Conservation (phyloP, 2,113 vertebrate species). For the Passer domesticus region DNA sequence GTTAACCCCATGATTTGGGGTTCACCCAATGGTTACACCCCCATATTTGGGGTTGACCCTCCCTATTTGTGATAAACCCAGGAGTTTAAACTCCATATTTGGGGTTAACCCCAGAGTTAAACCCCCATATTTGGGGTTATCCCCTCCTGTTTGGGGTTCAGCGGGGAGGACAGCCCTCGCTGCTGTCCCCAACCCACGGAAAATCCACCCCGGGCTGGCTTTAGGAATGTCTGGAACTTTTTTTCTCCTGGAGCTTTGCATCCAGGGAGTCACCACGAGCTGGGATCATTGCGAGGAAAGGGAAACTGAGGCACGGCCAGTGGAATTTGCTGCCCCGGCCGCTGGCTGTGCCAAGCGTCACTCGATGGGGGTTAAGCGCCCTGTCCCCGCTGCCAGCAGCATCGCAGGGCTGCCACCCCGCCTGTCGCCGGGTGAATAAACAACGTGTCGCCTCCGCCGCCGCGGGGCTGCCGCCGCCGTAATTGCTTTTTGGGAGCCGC, state of each 20-base stretch:
- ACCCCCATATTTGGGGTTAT: not conserved
- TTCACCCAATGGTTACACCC: accelerated
- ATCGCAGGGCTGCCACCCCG: not conserved
- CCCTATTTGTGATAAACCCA: too few species aligned
- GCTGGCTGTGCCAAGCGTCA: accelerated
- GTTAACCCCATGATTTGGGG: not conserved
- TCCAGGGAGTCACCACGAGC: accelerated
- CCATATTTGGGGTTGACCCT: not conserved
- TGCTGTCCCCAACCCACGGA: accelerated
- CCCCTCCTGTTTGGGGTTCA: not conserved
- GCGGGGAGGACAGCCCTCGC: too few species aligned
- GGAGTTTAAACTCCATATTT: not conserved
- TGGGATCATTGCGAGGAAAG: accelerated
- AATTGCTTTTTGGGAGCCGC: conserved; percentile 15
- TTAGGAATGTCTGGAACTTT: accelerated
- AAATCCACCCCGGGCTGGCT: accelerated
- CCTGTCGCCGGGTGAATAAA: not conserved
- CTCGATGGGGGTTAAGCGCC: not conserved
- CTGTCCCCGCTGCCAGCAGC: not conserved
- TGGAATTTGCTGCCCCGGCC: accelerated
- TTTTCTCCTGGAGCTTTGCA: accelerated
- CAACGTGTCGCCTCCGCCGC: not conserved
- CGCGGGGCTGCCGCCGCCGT: not conserved
- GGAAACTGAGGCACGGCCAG: not conserved
- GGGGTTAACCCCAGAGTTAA: not conserved